Conservation (phyloP, 1,140 invertebrate species). For the Drosophila pandora region DNA sequence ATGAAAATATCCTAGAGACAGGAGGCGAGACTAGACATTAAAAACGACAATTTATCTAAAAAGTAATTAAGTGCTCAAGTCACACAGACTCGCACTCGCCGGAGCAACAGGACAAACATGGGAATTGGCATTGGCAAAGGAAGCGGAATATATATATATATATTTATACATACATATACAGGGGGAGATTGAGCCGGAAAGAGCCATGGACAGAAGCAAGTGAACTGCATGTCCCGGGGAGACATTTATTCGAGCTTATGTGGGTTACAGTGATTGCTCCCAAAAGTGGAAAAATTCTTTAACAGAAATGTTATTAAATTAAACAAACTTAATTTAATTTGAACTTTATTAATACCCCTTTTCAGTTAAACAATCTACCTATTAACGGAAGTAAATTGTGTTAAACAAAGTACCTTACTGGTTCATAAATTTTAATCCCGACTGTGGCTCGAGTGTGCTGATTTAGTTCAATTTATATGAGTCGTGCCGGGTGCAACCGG, state of each 20-base stretch:
- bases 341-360: background rate
- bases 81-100: slow-evolving; percentile 32
- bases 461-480: slow-evolving; percentile 76
- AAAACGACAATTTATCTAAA: slow-evolving; percentile 82
- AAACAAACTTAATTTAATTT: background rate
- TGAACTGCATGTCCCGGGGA: slow-evolving; percentile 46
- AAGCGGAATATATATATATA: slow-evolving; percentile 16
- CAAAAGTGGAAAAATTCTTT: background rate
- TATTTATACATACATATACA: background rate
- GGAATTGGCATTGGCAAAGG: slow-evolving; percentile 35
- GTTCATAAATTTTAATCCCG: slow-evolving; percentile 22
- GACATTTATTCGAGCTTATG: slow-evolving; percentile 23
- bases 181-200: background rate
- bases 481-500: slow-evolving; percentile 23
- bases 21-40: slow-evolving; percentile 72
- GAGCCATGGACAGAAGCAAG: slow-evolving; percentile 18
- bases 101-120: slow-evolving; percentile 54
- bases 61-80: slow-evolving; percentile 81
- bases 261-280: slow-evolving; percentile 34
- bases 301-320: background rate
- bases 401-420: background rate
- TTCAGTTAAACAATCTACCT: background rate
- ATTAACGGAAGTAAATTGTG: background rate
- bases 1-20: slow-evolving; percentile 60
- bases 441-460: slow-evolving; percentile 56